phyloP scores from a whole-genome alignment of 1,140 invertebrate species.

The Steinernema feltiae region DNA sequence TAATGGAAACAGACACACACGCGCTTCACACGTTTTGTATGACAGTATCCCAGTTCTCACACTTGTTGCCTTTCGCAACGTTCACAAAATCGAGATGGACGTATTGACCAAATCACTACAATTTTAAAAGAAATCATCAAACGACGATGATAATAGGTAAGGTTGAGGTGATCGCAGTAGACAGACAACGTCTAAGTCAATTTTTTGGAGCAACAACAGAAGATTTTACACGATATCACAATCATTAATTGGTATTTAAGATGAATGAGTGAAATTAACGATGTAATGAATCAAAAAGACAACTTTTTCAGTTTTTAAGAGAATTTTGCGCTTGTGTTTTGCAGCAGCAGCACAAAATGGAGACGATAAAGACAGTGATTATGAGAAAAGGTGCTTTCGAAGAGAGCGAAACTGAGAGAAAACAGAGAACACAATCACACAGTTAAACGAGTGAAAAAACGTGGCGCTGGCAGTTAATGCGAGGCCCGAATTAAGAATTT shows the following conservation, averaged over 20 bases:
- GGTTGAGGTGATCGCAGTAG: not conserved
- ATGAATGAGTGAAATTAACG: not conserved
- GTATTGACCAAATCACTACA: not conserved
- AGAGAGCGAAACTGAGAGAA: not conserved
- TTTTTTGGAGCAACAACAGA: not conserved
- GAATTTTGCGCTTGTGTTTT: too few relatives aligned
- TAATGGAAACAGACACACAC: conserved; percentile 14
- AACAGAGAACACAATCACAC: conserved; percentile 7
- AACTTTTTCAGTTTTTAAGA: not conserved
- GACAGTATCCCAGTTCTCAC: not conserved
- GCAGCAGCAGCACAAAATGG: not conserved
- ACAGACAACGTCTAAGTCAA: not conserved
- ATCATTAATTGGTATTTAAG: not conserved
- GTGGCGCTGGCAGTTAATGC: conserved; percentile 12
- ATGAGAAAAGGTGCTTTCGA: not conserved
- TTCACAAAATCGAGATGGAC: not conserved
- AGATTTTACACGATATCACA: not conserved
- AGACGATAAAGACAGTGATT: not conserved
- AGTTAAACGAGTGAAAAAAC: conserved; percentile 9
- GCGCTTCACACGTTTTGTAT: not conserved
- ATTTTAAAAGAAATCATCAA: not conserved
- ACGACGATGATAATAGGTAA: too few relatives aligned
- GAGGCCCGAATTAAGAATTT: not conserved
- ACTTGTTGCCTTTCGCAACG: too few relatives aligned
- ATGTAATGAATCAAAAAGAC: not conserved